Conservation (phyloP, 2,888 invertebrate species). For the Sepioteuthis lessoniana region DNA sequence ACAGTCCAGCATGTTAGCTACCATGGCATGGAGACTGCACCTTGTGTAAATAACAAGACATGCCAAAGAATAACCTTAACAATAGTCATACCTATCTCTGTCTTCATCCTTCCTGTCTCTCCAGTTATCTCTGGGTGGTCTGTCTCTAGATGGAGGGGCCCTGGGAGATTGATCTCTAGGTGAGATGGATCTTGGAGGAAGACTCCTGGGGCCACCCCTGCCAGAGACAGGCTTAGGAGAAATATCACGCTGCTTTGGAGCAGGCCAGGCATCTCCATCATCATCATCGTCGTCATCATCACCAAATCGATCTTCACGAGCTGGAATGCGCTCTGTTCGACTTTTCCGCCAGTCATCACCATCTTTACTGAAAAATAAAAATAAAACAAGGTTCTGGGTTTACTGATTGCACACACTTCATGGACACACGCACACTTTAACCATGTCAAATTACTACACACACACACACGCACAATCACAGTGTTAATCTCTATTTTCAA, state of each 20-base stretch:
- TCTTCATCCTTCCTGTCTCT: slow-evolving; percentile 6
- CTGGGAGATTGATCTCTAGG: background rate
- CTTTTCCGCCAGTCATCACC: background rate
- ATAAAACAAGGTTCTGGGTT: background rate
- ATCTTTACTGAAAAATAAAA: background rate
- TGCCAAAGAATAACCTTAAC: slow-evolving; percentile 34
- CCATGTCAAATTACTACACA: too few species aligned
- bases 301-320: background rate
- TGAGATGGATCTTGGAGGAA: background rate
- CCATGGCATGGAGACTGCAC: too few species aligned
- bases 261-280: background rate
- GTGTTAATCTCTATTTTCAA: too few species aligned
- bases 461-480: too few species aligned
- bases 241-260: background rate
- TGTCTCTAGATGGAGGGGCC: background rate
- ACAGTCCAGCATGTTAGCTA: too few species aligned
- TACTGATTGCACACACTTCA: too few species aligned
- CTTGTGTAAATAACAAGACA: too few species aligned
- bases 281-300: background rate
- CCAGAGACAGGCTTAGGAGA: background rate
- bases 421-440: too few species aligned
- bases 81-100: slow-evolving; percentile 53
- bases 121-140: slow-evolving; percentile 33
- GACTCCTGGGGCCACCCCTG: background rate
- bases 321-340: background rate